Base-by-base conservation (phyloP, 2,797 vertebrate genomes). In the Kryptolebias ocellatus region DNA sequence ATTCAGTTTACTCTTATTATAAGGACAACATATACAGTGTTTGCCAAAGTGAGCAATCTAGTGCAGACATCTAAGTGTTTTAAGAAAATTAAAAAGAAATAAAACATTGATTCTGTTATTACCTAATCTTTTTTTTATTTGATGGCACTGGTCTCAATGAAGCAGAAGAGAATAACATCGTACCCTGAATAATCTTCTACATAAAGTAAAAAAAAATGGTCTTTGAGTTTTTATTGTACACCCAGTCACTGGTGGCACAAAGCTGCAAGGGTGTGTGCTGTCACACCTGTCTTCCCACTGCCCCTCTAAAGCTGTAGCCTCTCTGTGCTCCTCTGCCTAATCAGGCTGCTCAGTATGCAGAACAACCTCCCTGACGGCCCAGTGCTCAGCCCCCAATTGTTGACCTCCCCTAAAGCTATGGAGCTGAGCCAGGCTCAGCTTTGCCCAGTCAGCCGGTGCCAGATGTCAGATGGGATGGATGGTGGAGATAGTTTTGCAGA, bases 321-420 rank as follows among this genome's bases (percentile, higher is more conserved):
- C 84, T 79, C 76, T 83, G 84, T 70, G 79, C 85, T 85, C 82
- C 71, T 90, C 74, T 72, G 86, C 83, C 83, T 92, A 90, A 92
- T 92, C 87, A 89, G 88, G 77, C 85, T 90, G 83, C 84, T 90
- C 87, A 87, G 86, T 85, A 90, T 90, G 90, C 88, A 89, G 86
- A 87, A 86, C 88, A 89, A 75, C 77, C 80, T 84, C 83, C 83
- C 86, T 72, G 74, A 80, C 62, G 87, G 83, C 86, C 83, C 84
- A 53, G 63, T 55, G 60, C 87, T 79, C 81, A 80, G 79, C 76
- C 80, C 85, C 83, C 80, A 84, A 83, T 84, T 73, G 51, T 85
- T 91, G 86, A 90, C 90, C 90, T 93, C 87, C 90, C 87, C 87
- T 88, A 85, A 83, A 91, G 87, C 90, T 81, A 87, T 74, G 80